Evolutionary conservation across 2,888 invertebrate species (phyloP), one percentile per base, ranked within the genome.

Genomic region (Mesorhabditis belari): DNA sequence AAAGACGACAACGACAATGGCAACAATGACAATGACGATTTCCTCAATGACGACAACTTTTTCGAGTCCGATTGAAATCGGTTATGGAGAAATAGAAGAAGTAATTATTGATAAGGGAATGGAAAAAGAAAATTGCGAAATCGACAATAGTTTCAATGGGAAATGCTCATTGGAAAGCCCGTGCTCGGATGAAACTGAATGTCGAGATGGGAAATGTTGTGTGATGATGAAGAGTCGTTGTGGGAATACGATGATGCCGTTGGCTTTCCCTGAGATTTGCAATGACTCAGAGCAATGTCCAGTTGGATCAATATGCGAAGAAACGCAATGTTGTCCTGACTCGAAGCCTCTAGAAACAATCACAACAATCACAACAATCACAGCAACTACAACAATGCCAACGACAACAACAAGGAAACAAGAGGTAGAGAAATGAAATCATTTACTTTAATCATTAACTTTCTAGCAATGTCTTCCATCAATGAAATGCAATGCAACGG

Each of bases 131-230:
- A n/a, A n/a, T n/a, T 35, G 44, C 44, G 12, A 35, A n/a, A 9
- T 35, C 44, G 44, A 35, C 2, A 9, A 35, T 9, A 35, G 12
- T 2, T 35, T 35, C n/a, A 17, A 17, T 9, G 44, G 44, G n/a
- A 9, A 35, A 35, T 74, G 74, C 58, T 66, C 66, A 23, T 60
- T 73, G 17, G 66, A 65, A n/a, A 53, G 50, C 25, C 66, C 71
- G 5, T 75, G 75, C 59, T 72, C 75, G 2, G 68, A 69, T 6
- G 61, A 58, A n/a, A 65, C 66, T 21, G 73, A 73, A 51, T 75
- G 75, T 44, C 54, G 69, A n/a, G 65, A 67, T 27, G 73, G 74
- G 26, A 51, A 62, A 3, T 75, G 75, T 53, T 75, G 75, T 56
- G 58, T 62, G 27, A 55, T 59, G 21, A 57, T 62, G 5, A 60